Base-by-base conservation (phyloP, 2,797 vertebrate genomes). In the Pipistrellus nathusii region DNA sequence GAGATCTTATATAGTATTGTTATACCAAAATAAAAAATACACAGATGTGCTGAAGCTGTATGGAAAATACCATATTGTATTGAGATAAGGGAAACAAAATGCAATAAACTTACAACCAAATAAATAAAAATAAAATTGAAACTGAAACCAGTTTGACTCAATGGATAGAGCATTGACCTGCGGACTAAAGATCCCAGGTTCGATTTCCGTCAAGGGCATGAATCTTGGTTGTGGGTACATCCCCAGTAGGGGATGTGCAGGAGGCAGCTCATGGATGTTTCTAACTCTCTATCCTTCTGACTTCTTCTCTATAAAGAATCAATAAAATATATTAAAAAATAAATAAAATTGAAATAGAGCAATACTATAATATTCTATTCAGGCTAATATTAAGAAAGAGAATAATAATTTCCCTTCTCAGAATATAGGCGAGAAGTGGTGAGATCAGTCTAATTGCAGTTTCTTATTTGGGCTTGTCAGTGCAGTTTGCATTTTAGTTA, bases 401-500 rank as follows among this genome's bases (percentile, higher is more conserved):
- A 59, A 68, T 41, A 2, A 2, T 73, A 57, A 46, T 35, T 76
- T 55, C 11, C 3, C 23, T n/a, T 78, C 30, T 85, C n/a, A 68
- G 44, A 68, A 92, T 95, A 18, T 97, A 32, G 82, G 25, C 94
- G 96, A 96, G 93, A 96, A 93, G 57, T 81, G 88, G n/a, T 81
- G 9, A 93, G 84, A 94, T 97, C 93, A 89, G 96, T 96, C 78
- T 95, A 96, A 96, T 96, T 94, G 5, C 38, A 9, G 85, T 51
- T 87, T 91, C 69, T 64, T 93, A 72, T 97, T 87, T 96, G 73
- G 66, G 91, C 83, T 80, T 88, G 86, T 97, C 94, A 97, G 91
- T 85, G 95, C 30, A 89, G 27, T 97, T 97, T 97, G 88, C 91
- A 1, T 96, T 97, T 96, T 53, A 96, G 91, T 30, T 90, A 75